Evolutionary conservation across 1,140 invertebrate genomes (phyloP).

Genomic region (Reticulitermes speratus): DNA sequence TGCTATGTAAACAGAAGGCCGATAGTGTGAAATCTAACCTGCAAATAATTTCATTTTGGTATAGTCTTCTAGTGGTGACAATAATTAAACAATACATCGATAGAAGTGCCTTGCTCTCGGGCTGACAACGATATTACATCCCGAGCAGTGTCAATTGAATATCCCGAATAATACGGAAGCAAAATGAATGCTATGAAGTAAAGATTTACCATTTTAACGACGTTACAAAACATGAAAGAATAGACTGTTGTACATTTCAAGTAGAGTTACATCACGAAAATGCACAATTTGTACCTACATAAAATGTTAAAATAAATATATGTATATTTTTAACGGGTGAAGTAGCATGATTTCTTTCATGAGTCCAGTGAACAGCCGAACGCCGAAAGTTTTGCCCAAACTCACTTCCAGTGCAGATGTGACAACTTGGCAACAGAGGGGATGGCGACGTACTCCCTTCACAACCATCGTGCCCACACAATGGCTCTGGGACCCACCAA

Average conservation of each 20-base stretch:
- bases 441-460: too few species aligned
- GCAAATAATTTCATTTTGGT: too few species aligned
- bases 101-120: neutral
- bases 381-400: too few species aligned
- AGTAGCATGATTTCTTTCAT: neutral
- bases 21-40: too few species aligned
- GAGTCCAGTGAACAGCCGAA: too few species aligned
- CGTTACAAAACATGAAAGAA: neutral
- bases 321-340: neutral
- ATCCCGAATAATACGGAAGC: neutral
- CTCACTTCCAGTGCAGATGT: too few species aligned
- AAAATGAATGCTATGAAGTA: neutral
- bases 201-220: neutral
- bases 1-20: too few species aligned
- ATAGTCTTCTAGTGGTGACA: neutral
- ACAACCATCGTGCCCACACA: too few species aligned
- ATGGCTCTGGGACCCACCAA: too few species aligned
- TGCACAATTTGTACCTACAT: slow-evolving; percentile 19
- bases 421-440: too few species aligned
- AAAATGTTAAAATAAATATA: slow-evolving; percentile 8
- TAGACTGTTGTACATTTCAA: neutral
- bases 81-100: neutral
- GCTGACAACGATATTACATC: neutral
- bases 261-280: neutral
- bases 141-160: neutral